Evolutionary conservation across 2,113 vertebrate genomes (phyloP), one percentile per base, ranked within the genome.

Genomic region (Epinephelus cyanopodus): DNA sequence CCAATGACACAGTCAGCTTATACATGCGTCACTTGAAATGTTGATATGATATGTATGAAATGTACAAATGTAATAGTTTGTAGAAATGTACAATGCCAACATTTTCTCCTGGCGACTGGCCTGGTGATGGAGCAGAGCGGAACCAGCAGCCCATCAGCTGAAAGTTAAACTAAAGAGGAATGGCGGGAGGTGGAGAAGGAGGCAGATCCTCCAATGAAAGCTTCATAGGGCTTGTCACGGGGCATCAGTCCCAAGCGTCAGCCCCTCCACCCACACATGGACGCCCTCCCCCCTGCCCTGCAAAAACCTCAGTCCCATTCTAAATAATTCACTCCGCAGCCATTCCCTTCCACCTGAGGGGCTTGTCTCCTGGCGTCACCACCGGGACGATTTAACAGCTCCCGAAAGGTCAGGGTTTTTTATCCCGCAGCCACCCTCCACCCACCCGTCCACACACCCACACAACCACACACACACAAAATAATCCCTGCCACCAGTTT

Each of bases 331-430:
- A 96, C 89, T 92, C 88, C 78, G 33, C 90, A 95, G 93, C 92
- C 92, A 92, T 93, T 95, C 94, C 92, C 93, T 96, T 96, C 95
- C 95, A 96, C 95, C 94, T 95, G 95, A 96, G 94, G 95, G 94
- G 93, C 90, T 93, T 95, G 95, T 96, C 95, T 96, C 95, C 95
- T 95, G 94, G 95, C 90, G 95, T 96, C 95, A 96, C 93, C 95
- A 94, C 93, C 86, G 89, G 95, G 94, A 94, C 90, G 91, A 95
- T 93, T 95, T 95, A 95, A 95, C 94, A 92, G 93, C 94, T 93
- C 92, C 89, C 72, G 89, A 96, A 96, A 95, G 95, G 95, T 95
- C 95, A 95, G 87, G 71, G 13, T 80, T 92, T 93, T 73, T 50
- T 27, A 70, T 85, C 58, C 60, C 42, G 50, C 21, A 77, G 45